Evolutionary conservation across 2,113 vertebrate species (phyloP).

Genomic region (Thalassarche chlororhynchos): DNA sequence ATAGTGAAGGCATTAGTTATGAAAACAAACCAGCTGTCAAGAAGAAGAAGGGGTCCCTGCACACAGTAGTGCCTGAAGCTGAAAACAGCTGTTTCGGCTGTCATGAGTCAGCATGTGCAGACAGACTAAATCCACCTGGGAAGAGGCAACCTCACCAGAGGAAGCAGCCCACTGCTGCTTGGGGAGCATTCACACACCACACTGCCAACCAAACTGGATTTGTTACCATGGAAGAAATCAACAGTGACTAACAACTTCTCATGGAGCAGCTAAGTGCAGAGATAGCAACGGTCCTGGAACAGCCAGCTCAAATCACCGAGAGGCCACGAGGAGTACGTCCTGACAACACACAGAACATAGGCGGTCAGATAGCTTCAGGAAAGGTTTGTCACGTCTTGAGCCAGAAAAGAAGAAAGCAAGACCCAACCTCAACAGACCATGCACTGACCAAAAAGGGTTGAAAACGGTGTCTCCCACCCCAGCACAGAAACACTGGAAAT

Average conservation of each 20-base stretch:
- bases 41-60: conserved; percentile 65
- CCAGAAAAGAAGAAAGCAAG: conserved; percentile 8
- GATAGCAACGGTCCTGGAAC: conserved; percentile 18
- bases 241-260: conserved; percentile 59
- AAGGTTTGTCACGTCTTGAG: not conserved
- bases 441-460: not conserved
- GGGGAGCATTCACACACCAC: conserved; percentile 33
- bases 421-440: not conserved
- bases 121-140: conserved; percentile 70
- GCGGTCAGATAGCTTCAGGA: not conserved
- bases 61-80: conserved; percentile 69
- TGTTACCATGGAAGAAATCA: conserved; percentile 62
- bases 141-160: conserved; percentile 67
- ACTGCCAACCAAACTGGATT: conserved; percentile 35
- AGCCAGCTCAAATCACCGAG: not conserved
- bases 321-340: not conserved
- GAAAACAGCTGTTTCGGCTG: conserved; percentile 68
- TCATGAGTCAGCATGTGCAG: conserved; percentile 70
- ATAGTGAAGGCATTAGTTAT: conserved; percentile 61
- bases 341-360: not conserved
- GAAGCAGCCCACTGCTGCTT: conserved; percentile 43
- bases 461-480: not conserved
- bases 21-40: conserved; percentile 70
- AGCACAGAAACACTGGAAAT: not conserved
- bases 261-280: not conserved